Evolutionary conservation across 2,797 vertebrate species (phyloP), one percentile per base, ranked within the genome.

Genomic region (Propithecus perrieri): DNA sequence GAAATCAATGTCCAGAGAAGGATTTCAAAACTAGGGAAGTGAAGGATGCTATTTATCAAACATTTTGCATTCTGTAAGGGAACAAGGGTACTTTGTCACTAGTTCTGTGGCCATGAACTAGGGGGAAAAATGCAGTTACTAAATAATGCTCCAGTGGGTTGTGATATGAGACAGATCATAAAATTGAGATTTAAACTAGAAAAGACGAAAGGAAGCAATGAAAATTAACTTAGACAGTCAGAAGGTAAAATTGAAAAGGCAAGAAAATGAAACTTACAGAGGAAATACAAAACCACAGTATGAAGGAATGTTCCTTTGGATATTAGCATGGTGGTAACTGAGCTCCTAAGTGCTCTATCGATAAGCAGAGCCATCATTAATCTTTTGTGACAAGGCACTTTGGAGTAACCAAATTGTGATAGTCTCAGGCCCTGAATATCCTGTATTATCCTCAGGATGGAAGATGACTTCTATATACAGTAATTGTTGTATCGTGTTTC

Each of bases 301-400:
- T 65, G 87, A 28, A 7, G 74, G 76, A 97, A 87, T 38, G 61
- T 67, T 97, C 93, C 91, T 97, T 92, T 94, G 87, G 80, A 95
- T 90, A 92, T 96, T 67, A 93, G 75, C 91, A 85, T 79, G 89
- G 89, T 96, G 89, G 86, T 95, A 98, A 97, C 69, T 35, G 84
- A 95, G 76, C 38, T 88, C 89, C 95, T 97, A 97, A 98, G 96
- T 91, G 98, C 89, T 96, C 94, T 76, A 79, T 94, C 75, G 72
- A 98, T 92, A 92, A 97, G 95, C 17, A 67, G 91, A 95, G 97
- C 85, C 65, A 79, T 97, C 98, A 98, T 98, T 98, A 97, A 98
- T 98, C 98, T 98, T 97, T 93, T 69, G 91, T 98, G 98, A 98
- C 97, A 98, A 97, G 87, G 94, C 80, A 97, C 95, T 98, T 97